Conservation (phyloP, 2,888 invertebrate species). For the Endotricha flammealis region DNA sequence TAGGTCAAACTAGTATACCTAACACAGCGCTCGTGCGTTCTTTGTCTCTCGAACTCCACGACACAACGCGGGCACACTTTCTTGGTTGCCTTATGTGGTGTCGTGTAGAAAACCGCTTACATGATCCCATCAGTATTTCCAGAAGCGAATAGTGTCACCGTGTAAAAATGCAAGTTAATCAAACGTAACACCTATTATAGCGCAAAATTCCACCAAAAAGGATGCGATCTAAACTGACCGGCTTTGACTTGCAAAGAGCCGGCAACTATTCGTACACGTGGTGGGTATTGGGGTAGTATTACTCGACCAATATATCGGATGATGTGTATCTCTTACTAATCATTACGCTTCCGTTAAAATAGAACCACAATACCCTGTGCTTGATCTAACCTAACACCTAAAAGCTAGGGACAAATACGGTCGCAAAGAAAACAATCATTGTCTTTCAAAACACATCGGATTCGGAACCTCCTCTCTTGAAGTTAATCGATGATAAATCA, state of each 20-base stretch:
- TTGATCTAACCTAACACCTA: conserved; percentile 71
- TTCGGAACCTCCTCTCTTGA: no score
- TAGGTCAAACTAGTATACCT: neutral
- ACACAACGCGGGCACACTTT: no score
- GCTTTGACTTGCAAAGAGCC: no score
- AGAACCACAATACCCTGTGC: conserved; percentile 78
- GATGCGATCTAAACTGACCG: no score
- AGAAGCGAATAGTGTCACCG: conserved; percentile 1
- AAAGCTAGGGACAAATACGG: conserved; percentile 71
- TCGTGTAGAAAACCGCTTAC: no score
- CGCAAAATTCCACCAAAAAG: neutral
- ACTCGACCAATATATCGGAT: conserved; percentile 50
- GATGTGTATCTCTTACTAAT: conserved; percentile 54
- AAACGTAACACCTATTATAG: conserved; percentile 4
- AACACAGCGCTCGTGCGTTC: neutral
- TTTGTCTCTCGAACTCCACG: no score
- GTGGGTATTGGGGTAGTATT: conserved; percentile 77
- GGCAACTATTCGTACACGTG: conserved; percentile 58
- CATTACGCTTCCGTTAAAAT: conserved; percentile 70
- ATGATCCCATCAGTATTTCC: no score
- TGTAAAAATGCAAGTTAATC: conserved; percentile 4
- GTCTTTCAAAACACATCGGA: conserved; percentile 24
- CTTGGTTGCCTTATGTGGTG: no score
- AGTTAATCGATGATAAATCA: no score
- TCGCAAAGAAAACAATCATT: conserved; percentile 64